Conservation (phyloP, 2,888 invertebrate species). For the Mechanitis mazaeus region DNA sequence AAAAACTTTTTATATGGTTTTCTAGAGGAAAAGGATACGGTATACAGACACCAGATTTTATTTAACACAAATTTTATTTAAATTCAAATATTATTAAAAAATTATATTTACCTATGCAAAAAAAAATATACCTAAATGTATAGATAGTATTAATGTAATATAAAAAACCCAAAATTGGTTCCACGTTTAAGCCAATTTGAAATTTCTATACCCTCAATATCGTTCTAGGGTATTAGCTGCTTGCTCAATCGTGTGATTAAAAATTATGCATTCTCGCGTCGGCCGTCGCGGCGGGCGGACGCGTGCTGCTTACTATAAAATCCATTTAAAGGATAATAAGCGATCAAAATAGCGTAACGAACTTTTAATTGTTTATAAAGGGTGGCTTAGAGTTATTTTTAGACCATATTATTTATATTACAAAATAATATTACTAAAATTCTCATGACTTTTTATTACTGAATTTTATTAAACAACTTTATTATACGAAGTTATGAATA, state of each 20-base stretch:
- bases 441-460: neutral
- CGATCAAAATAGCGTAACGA: conserved; percentile 34
- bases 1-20: neutral
- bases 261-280: conserved; percentile 60
- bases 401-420: neutral
- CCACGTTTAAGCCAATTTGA: conserved; percentile 32
- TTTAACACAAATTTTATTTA: too few species aligned
- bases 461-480: neutral
- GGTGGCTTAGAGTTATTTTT: conserved; percentile 16
- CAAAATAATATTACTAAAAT: too few species aligned
- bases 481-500: conserved; percentile 17
- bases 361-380: conserved; percentile 6
- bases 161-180: conserved; percentile 28
- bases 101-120: too few species aligned
- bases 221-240: conserved; percentile 74
- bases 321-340: conserved; percentile 60
- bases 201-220: conserved; percentile 37
- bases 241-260: conserved; percentile 74
- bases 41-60: too few species aligned
- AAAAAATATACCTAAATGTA: neutral
- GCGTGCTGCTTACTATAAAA: conserved; percentile 50
- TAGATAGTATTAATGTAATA: conserved; percentile 17
- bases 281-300: conserved; percentile 42
- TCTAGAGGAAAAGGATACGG: too few species aligned
- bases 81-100: too few species aligned